Evolutionary conservation across 2,113 vertebrate genomes (phyloP), one percentile per base, ranked within the genome.

Genomic region (Phaethon lepturus): DNA sequence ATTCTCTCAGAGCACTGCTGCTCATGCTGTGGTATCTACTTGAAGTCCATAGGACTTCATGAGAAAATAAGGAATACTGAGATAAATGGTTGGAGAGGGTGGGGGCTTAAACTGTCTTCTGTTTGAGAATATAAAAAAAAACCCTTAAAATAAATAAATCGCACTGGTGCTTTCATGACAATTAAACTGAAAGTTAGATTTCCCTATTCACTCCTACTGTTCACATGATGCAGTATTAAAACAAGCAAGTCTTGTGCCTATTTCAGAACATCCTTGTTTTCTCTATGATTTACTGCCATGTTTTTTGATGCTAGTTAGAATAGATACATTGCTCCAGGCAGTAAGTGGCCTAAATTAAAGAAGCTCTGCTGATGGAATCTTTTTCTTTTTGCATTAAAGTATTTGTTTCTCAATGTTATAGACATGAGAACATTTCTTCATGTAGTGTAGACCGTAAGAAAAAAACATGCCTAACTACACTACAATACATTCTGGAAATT

Each of bases 271-370:
- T 38, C 90, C 92, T 93, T 90, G 75, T 94, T 95, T 97, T 69
- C 44, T 13, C 47, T 92, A 8, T 53, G 60, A 83, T 64, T 56
- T 79, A 86, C 35, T 88, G 87, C 63, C 4, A 1, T 47, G 76
- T 42, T 93, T 97, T 82, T 58, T 95, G 68, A 95, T 79, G 86
- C 68, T 93, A 60, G 76, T 80, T 97, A 93, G 82, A 93, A 86
- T 64, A 94, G 63, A 96, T 86, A 79, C 69, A 80, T 68, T 76
- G 81, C 88, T 97, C 35, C 59, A 94, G 93, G 96, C 79, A 84
- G 25, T 82, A 93, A 96, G 78, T 85, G 89, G 77, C 87, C 97
- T 97, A 90, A 78, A 96, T 97, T 93, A 94, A 89, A 92, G 52
- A 58, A 72, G 31, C 25, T 80, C 50, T 77, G 22, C 75, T 89